Percentiles rank a stretch among this genome's conserved stretches.
Evolutionary conservation across 2,797 vertebrate species (phyloP).

Genomic region (Neosalanx taihuensis): DNA sequence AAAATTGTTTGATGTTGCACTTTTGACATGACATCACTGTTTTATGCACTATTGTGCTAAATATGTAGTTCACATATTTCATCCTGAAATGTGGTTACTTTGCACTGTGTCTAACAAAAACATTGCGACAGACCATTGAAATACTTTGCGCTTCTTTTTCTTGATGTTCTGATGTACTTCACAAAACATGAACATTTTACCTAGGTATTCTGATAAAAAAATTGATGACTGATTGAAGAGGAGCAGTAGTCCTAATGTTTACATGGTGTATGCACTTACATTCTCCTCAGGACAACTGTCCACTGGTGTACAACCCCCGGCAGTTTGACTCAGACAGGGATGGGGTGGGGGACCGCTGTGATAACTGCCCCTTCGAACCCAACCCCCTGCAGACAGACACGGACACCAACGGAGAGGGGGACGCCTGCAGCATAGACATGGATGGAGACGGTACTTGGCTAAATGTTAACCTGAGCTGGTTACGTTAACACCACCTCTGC

Average conservation of each 20-base stretch:
- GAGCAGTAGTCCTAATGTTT: neutral
- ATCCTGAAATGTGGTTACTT: no score
- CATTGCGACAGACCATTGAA: no score
- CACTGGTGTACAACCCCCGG: constrained; percentile 89
- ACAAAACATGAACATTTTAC: no score
- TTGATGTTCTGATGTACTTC: no score
- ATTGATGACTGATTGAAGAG: no score
- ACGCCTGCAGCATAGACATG: constrained; percentile 93
- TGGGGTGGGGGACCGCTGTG: constrained; percentile 91
- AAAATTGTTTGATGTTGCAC: no score
- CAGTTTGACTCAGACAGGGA: constrained; percentile 94
- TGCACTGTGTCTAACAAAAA: no score
- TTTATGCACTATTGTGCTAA: no score
- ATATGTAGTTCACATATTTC: no score
- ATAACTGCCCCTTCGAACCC: constrained; percentile 93
- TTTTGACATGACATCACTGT: no score
- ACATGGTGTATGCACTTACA: neutral
- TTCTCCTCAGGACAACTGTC: constrained; percentile 88
- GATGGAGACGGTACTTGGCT: constrained; percentile 88
- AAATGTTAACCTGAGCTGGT: constrained; percentile 40
- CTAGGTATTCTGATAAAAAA: no score
- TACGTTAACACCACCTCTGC: constrained; percentile 78
- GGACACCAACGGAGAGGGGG: constrained; percentile 89
- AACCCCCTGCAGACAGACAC: constrained; percentile 94
- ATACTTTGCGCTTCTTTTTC: no score